Conservation (phyloP, 2,888 invertebrate genomes). For the Papilio demoleus region DNA sequence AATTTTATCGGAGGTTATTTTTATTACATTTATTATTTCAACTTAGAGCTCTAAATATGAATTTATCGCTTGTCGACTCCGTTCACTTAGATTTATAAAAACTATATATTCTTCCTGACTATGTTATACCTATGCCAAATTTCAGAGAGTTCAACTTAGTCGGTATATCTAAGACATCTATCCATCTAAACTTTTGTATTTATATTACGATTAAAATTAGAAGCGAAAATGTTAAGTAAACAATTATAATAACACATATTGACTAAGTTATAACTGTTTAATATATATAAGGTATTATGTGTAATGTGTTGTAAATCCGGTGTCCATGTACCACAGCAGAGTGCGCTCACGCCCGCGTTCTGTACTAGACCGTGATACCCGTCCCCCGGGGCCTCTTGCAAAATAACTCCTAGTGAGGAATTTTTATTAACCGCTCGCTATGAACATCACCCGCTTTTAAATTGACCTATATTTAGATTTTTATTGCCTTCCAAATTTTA, state of each 20-base stretch:
- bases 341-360: constrained; percentile 64
- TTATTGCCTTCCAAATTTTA: constrained; percentile 28
- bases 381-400: constrained; percentile 70
- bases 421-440: constrained; percentile 75
- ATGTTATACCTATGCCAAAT: too few relatives aligned
- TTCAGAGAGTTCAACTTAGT: too few relatives aligned
- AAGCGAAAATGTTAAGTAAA: too few relatives aligned
- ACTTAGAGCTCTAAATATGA: too few relatives aligned
- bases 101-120: too few relatives aligned
- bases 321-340: constrained; percentile 46
- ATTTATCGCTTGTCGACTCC: too few relatives aligned
- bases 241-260: not conserved
- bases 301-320: not conserved
- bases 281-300: constrained; percentile 6
- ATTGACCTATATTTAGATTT: constrained; percentile 34
- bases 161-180: too few relatives aligned
- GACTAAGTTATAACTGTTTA: not conserved
- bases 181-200: too few relatives aligned
- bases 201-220: too few relatives aligned
- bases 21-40: too few relatives aligned
- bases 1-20: too few relatives aligned
- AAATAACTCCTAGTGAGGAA: constrained; percentile 77
- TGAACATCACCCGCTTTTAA: constrained; percentile 43
- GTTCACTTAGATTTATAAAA: too few relatives aligned
- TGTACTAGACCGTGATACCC: constrained; percentile 72